Evolutionary conservation across 2,888 invertebrate genomes (phyloP).

Genomic region (Agonopterix subpropinquella): DNA sequence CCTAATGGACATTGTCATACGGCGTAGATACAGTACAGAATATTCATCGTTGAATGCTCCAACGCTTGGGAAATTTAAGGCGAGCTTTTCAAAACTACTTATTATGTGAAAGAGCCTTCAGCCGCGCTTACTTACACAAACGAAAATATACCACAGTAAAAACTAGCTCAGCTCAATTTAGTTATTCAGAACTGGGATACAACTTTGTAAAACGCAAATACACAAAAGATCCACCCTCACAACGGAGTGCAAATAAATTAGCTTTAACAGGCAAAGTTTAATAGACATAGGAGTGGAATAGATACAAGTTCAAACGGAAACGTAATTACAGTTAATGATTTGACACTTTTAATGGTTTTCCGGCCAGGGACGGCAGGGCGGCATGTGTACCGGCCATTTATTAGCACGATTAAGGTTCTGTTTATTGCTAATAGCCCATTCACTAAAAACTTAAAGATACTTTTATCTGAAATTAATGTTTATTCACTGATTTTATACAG

Average conservation of each 20-base stretch:
- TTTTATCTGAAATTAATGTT: too few species aligned
- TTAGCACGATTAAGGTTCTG: conserved; percentile 44
- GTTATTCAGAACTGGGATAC: too few species aligned
- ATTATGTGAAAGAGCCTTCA: too few species aligned
- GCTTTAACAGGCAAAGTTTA: conserved; percentile 8
- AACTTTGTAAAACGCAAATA: not conserved
- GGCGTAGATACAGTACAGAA: not conserved
- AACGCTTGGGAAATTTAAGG: too few species aligned
- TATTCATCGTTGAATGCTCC: too few species aligned
- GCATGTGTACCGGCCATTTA: conserved; percentile 42
- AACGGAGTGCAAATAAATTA: conserved; percentile 3
- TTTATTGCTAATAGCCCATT: conserved; percentile 51
- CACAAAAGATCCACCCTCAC: not conserved
- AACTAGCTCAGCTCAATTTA: too few species aligned
- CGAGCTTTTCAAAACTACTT: too few species aligned
- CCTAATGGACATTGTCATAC: conserved; percentile 24
- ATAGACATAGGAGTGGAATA: conserved; percentile 7
- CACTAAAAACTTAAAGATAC: conserved; percentile 38
- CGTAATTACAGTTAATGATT: conserved; percentile 59
- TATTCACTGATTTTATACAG: too few species aligned
- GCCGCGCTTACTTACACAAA: too few species aligned
- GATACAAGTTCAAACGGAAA: conserved; percentile 30
- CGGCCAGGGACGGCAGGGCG: conserved; percentile 31
- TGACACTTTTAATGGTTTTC: conserved; percentile 51
- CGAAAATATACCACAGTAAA: too few species aligned